These are phyloP conservation scores for Steinernema scapterisci DNA, from an alignment of 2,888 invertebrate species.

Conservation along the genomic window DNA sequence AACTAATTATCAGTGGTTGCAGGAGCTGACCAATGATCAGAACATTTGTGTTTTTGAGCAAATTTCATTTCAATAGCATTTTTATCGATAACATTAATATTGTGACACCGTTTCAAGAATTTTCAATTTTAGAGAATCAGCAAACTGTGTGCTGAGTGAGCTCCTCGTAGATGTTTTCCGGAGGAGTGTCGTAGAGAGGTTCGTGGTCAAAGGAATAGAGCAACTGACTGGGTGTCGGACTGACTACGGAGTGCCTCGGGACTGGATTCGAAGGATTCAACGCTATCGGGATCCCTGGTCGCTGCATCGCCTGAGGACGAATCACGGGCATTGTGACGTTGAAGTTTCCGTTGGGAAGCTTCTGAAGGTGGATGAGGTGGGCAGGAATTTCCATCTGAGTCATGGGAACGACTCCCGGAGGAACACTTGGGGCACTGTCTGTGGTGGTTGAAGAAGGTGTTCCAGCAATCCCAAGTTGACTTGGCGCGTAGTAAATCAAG, in stretches of 20 bases:
- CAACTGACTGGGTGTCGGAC: constrained; percentile 56
- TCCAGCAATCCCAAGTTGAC: constrained; percentile 42
- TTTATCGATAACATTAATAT: too few relatives aligned
- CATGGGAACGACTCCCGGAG: constrained; percentile 13
- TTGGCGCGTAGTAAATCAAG: constrained; percentile 38
- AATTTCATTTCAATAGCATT: too few relatives aligned
- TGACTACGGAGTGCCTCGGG: background rate
- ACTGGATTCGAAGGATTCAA: background rate
- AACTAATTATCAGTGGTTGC: too few relatives aligned
- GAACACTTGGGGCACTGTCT: constrained; percentile 41
- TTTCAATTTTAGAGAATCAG: background rate
- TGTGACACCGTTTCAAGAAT: too few relatives aligned
- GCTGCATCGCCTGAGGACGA: constrained; percentile 26
- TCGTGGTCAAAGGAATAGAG: constrained; percentile 62
- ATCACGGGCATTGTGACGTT: constrained; percentile 54
- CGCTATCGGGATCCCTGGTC: background rate
- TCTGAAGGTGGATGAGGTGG: constrained; percentile 55
- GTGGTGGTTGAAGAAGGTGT: constrained; percentile 42
- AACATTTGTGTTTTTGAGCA: too few relatives aligned
- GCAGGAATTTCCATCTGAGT: constrained; percentile 50
- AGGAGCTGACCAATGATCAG: too few relatives aligned
- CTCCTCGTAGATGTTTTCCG: constrained; percentile 45
- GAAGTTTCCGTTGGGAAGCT: constrained; percentile 61
- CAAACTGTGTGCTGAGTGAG: constrained; percentile 27
- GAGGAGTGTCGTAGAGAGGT: constrained; percentile 61